These are phyloP conservation scores for Ormyrus labotus DNA, from an alignment of 2,888 invertebrate genomes.

Conservation along the genomic window DNA sequence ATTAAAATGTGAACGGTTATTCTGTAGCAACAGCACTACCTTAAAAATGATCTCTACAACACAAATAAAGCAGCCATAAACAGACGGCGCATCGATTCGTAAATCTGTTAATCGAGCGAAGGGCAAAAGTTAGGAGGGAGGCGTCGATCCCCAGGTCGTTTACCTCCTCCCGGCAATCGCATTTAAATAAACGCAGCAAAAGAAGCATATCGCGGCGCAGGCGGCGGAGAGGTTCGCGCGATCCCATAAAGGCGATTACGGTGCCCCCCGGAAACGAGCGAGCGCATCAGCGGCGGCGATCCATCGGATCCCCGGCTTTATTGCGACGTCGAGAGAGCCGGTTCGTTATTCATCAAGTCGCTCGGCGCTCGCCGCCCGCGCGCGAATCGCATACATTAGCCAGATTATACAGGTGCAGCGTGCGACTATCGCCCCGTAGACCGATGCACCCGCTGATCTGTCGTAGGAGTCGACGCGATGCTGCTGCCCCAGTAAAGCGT, in stretches of 20 bases:
- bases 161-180: slow-evolving; percentile 5
- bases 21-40: too few relatives aligned
- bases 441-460: slow-evolving; percentile 17
- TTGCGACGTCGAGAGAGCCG: neutral
- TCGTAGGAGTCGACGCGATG: neutral
- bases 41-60: too few relatives aligned
- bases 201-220: neutral
- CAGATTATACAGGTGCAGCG: slow-evolving; percentile 44
- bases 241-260: slow-evolving; percentile 35
- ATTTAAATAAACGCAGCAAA: neutral
- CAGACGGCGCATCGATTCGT: too few relatives aligned
- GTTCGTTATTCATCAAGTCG: slow-evolving; percentile 43
- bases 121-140: too few relatives aligned
- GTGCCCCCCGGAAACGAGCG: slow-evolving; percentile 35
- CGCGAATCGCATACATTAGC: slow-evolving; percentile 48
- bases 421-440: too few relatives aligned
- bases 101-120: too few relatives aligned
- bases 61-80: too few relatives aligned
- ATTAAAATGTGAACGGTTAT: too few relatives aligned
- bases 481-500: neutral
- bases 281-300: slow-evolving; percentile 15
- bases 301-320: neutral
- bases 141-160: neutral
- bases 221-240: neutral
- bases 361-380: neutral